These are phyloP conservation scores for Caenorhabditis drosophilae DNA, from an alignment of 2,888 invertebrate genomes.

Conservation along the genomic window DNA sequence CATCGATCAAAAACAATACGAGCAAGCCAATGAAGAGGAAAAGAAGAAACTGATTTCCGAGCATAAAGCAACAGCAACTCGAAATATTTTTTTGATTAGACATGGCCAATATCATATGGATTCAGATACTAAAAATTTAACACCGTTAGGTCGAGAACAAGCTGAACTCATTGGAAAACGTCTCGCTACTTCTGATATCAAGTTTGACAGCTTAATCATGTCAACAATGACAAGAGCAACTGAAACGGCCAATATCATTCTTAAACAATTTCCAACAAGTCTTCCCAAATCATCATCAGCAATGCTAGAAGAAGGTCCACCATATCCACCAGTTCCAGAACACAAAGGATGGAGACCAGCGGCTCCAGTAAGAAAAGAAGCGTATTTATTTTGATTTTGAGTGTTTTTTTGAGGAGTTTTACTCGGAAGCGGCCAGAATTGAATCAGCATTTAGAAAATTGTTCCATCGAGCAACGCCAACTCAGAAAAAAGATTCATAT, in stretches of 20 bases:
- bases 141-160: constrained; percentile 83
- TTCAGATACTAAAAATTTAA: constrained; percentile 75
- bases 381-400: neutral
- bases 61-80: constrained; percentile 72
- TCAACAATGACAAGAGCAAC: constrained; percentile 93
- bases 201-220: constrained; percentile 81
- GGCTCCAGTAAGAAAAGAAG: constrained; percentile 74
- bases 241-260: constrained; percentile 86
- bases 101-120: constrained; percentile 90
- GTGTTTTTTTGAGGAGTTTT: constrained; percentile 60
- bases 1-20: constrained; percentile 48
- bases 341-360: constrained; percentile 87
- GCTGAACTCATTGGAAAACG: constrained; percentile 83
- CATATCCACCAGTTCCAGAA: constrained; percentile 90
- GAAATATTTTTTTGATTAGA: constrained; percentile 88
- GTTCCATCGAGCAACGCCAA: constrained; percentile 84
- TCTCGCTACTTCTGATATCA: constrained; percentile 79
- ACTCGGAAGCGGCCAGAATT: constrained; percentile 62
- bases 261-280: constrained; percentile 70
- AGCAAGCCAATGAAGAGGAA: constrained; percentile 50
- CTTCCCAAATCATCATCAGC: constrained; percentile 43
- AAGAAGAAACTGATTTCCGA: constrained; percentile 54
- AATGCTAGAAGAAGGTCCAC: constrained; percentile 87
- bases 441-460: constrained; percentile 83
- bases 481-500: constrained; percentile 82